Percentiles rank a stretch among this genome's conserved stretches.
These are phyloP conservation scores for Selenia dentaria DNA, from an alignment of 2,888 invertebrate species.

Conservation along the genomic window DNA sequence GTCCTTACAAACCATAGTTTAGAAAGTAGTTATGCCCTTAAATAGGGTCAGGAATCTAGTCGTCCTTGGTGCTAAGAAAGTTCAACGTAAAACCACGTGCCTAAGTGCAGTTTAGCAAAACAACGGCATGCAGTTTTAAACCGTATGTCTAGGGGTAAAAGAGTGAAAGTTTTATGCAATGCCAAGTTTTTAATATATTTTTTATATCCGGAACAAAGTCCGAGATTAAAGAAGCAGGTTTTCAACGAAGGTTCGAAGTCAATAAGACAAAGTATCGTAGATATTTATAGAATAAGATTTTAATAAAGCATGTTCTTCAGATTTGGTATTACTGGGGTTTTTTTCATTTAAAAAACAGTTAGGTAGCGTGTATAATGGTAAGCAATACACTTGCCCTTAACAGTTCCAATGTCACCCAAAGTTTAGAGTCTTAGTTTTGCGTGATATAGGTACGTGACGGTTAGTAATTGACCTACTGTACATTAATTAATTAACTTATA, in stretches of 20 bases:
- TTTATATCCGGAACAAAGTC: constrained; percentile 16
- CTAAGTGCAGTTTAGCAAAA: constrained; percentile 9
- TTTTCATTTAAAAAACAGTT: no score
- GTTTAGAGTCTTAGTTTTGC: no score
- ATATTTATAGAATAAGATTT: no score
- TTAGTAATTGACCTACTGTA: no score
- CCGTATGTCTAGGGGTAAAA: background rate
- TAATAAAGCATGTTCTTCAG: no score
- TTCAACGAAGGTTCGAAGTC: background rate
- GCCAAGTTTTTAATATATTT: background rate
- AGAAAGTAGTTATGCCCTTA: constrained; percentile 9
- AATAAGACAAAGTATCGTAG: no score
- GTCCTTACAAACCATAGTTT: constrained; percentile 17
- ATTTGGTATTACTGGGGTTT: no score
- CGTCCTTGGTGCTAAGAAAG: constrained; percentile 19
- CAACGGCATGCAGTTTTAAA: background rate
- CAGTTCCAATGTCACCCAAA: no score
- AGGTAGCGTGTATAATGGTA: no score
- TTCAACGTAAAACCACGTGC: constrained; percentile 12
- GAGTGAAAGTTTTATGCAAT: background rate
- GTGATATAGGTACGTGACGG: no score
- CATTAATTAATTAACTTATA: no score
- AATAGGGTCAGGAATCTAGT: constrained; percentile 14
- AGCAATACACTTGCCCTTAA: no score
- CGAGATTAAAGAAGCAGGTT: constrained; percentile 4